phyloP scores from a whole-genome alignment of 1,140 invertebrate genomes.

The Tetramorium simillimum region DNA sequence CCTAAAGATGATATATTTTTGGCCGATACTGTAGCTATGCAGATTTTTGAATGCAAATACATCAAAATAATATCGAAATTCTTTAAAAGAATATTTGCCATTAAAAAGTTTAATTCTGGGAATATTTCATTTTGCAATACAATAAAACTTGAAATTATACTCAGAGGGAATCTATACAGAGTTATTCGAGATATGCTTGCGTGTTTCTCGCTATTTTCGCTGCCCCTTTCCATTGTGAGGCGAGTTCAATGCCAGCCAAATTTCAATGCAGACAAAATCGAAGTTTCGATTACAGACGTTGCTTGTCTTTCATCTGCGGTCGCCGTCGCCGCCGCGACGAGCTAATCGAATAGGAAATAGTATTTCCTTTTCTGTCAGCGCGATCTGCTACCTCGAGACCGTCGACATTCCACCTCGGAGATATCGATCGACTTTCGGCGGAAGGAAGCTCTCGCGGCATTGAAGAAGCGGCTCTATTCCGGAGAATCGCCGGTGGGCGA shows the following conservation, averaged over 20 bases:
- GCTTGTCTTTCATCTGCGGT: constrained; percentile 31
- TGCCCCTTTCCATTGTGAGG: constrained; percentile 22
- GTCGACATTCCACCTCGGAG: constrained; percentile 32
- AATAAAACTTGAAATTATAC: not conserved
- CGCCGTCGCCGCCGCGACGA: not conserved
- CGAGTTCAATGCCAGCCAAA: constrained; percentile 24
- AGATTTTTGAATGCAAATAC: not conserved
- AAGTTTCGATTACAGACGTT: constrained; percentile 25
- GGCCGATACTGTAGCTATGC: too few relatives aligned
- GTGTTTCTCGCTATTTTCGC: constrained; percentile 6
- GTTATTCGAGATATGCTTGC: not conserved
- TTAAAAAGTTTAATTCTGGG: not conserved
- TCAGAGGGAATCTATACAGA: not conserved
- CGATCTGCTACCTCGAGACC: constrained; percentile 25
- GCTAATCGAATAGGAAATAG: constrained; percentile 63
- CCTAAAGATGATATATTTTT: too few relatives aligned
- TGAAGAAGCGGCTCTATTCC: constrained; percentile 38
- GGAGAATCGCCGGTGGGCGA: not conserved
- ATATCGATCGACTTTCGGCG: constrained; percentile 63
- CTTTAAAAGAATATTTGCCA: not conserved
- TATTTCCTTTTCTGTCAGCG: constrained; percentile 62
- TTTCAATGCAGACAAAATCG: constrained; percentile 33
- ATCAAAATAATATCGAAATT: not conserved
- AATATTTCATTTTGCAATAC: not conserved
- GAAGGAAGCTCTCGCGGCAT: constrained; percentile 17